Evolutionary conservation across 2,113 vertebrate species (phyloP).

Genomic region (Bombycilla garrulus): DNA sequence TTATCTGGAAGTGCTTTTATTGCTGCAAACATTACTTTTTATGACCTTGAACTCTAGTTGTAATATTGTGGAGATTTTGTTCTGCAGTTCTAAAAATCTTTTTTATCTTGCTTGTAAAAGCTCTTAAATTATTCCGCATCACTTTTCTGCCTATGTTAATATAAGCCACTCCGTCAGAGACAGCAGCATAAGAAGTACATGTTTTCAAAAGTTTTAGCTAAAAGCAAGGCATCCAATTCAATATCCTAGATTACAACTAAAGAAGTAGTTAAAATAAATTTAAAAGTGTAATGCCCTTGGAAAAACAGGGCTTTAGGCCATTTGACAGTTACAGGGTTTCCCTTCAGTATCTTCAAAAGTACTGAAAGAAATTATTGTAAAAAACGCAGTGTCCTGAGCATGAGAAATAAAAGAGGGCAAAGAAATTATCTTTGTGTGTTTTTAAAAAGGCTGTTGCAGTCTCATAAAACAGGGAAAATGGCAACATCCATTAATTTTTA

Average conservation of each 20-base stretch:
- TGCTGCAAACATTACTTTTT: neutral
- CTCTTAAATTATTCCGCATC: fast-evolving
- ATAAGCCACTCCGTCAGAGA: neutral
- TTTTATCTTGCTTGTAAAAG: neutral
- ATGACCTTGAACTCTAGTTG: neutral
- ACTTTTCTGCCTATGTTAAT: neutral
- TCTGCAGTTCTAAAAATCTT: neutral
- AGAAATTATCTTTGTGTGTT: neutral
- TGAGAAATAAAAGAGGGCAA: neutral
- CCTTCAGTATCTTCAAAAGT: neutral
- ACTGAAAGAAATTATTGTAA: neutral
- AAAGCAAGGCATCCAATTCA: neutral
- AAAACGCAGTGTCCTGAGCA: neutral
- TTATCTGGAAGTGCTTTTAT: neutral
- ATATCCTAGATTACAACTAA: neutral
- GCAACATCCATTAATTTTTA: neutral
- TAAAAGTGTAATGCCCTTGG: neutral
- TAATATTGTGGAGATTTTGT: neutral
- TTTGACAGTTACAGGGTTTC: neutral
- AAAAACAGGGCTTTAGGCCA: neutral
- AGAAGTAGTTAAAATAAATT: neutral
- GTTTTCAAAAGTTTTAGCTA: neutral
- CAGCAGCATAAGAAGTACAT: neutral
- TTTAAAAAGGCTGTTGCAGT: neutral
- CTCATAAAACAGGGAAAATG: neutral